These are phyloP conservation scores for Acanthurus tractus DNA, from an alignment of 2,797 vertebrate genomes.

Conservation along the genomic window DNA sequence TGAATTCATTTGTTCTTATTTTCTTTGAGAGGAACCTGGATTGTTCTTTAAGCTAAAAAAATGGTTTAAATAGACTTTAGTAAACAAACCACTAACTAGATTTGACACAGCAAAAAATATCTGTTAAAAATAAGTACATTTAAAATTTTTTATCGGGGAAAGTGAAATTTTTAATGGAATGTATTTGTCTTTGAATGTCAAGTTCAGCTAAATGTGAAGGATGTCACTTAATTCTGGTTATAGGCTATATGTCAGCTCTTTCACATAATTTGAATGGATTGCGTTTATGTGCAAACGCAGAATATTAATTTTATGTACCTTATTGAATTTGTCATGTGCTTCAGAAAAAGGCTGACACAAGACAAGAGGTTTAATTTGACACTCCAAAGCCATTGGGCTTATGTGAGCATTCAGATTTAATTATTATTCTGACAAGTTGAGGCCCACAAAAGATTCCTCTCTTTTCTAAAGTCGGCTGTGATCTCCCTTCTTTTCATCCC, in stretches of 20 bases:
- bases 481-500: background rate
- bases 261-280: background rate
- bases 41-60: too few relatives aligned
- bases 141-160: too few relatives aligned
- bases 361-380: background rate
- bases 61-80: too few relatives aligned
- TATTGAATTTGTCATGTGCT: background rate
- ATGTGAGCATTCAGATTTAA: constrained; percentile 1
- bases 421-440: background rate
- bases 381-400: background rate
- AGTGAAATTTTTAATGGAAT: too few relatives aligned
- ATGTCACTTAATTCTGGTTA: background rate
- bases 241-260: background rate
- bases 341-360: background rate
- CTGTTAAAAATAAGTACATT: too few relatives aligned
- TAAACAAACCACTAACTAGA: too few relatives aligned
- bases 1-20: too few relatives aligned
- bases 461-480: constrained; percentile 8
- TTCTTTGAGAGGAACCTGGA: too few relatives aligned
- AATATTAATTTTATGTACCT: background rate
- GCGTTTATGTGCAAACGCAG: constrained; percentile 26
- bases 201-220: background rate
- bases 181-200: background rate
- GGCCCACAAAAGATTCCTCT: background rate
- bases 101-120: too few relatives aligned